phyloP scores from a whole-genome alignment of 1,140 invertebrate genomes.

The Microplitis mediator region DNA sequence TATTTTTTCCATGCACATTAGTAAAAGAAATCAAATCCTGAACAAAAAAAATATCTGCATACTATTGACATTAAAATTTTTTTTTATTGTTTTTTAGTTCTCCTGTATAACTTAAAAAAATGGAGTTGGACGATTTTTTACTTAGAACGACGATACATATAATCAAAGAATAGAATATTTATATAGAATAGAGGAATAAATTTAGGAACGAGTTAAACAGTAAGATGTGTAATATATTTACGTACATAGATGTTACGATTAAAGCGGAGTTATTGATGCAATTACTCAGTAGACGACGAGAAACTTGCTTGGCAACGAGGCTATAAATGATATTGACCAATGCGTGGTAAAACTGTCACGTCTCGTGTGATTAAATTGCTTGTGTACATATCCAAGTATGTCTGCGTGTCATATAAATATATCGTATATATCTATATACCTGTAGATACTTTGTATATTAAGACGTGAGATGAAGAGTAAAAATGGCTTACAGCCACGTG shows the following conservation, averaged over 20 bases:
- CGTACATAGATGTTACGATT: neutral
- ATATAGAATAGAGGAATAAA: neutral
- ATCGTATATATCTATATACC: neutral
- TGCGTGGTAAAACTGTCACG: conserved; percentile 27
- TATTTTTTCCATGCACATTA: too few species aligned
- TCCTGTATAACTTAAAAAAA: too few species aligned
- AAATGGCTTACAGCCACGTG: too few species aligned
- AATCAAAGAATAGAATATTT: too few species aligned
- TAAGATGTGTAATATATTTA: neutral
- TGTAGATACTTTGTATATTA: neutral
- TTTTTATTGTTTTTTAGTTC: too few species aligned
- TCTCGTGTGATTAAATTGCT: conserved; percentile 17
- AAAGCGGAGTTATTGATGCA: neutral
- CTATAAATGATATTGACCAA: conserved; percentile 7
- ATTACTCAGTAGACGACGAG: neutral
- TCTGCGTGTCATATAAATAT: neutral
- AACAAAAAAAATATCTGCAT: too few species aligned
- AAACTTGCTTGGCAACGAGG: conserved; percentile 2
- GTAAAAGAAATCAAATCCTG: too few species aligned
- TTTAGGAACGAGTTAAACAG: neutral
- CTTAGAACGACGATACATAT: too few species aligned
- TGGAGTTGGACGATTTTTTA: too few species aligned
- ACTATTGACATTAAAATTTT: too few species aligned
- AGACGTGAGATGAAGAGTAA: too few species aligned
- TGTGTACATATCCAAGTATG: neutral